Evolutionary conservation across 1,140 invertebrate genomes (phyloP), one percentile per base, ranked within the genome.

Genomic region (Xylocopa sonorina): DNA sequence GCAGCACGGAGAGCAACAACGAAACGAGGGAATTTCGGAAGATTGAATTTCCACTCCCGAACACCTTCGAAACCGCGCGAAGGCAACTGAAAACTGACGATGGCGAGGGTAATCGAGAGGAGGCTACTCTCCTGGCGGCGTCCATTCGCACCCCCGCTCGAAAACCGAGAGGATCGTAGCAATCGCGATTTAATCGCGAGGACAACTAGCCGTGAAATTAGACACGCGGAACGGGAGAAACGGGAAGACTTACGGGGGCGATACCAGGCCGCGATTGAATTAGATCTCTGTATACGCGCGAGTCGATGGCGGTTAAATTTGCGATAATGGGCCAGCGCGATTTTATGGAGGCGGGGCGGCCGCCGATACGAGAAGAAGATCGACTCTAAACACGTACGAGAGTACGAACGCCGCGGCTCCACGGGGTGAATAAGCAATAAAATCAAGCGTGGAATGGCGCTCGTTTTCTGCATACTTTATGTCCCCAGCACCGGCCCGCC

Each of bases 391-490:
- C 72, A 51, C 78, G 72, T 80, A 67, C 81, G 66, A 29, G 48
- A 14, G 48, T 16, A 27, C 63, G 3, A 7, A 18, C 43, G 16
- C 18, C 41, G 41, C n/a, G 29, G 41, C 46, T 50, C 32, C 29
- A 14, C 69, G 24, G 71, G 53, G 48, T 78, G 74, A 84, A 84
- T 84, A 79, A 82, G 76, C 80, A 85, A 73, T 86, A 85, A 85
- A 84, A 86, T 85, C 84, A 85, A 82, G 57, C 41, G 69, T 48
- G 50, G 51, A 78, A 85, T 41, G 58, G 69, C 58, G 79, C 80
- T 79, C 82, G 74, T 85, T 85, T 75, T 85, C 75, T 85, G 72
- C 69, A 85, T 85, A 84, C 64, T 75, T 85, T 82, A 85, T 79
- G 68, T 60, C 62, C 58, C 16, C 24, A 3, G 24, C 48, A 38